phyloP scores from a whole-genome alignment of 2,797 vertebrate genomes.

The Mormyrus proboscirostris region DNA sequence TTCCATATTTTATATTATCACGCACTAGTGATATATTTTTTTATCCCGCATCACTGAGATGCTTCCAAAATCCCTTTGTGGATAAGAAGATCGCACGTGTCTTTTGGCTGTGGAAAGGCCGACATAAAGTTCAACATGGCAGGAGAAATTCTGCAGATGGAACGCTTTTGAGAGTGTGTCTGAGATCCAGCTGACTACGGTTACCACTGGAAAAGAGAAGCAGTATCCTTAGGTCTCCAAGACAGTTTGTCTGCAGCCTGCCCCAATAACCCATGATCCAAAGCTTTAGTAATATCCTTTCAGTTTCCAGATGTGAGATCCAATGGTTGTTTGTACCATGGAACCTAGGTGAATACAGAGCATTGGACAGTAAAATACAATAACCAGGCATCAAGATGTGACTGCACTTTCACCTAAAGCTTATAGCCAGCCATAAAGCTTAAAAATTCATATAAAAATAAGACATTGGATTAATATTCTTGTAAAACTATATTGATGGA shows the following conservation, averaged over 20 bases:
- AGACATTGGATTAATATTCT: background rate
- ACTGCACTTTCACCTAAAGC: background rate
- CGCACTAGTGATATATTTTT: background rate
- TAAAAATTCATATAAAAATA: background rate
- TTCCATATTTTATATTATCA: background rate
- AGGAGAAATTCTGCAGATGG: background rate
- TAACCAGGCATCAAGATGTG: background rate
- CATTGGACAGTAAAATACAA: background rate
- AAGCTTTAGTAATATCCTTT: background rate
- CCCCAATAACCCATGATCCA: background rate
- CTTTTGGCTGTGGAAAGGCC: background rate
- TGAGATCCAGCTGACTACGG: background rate
- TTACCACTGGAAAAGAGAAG: background rate
- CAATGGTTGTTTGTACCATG: background rate
- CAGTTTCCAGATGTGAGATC: background rate
- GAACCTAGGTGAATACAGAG: background rate
- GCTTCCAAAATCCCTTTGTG: background rate
- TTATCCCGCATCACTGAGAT: background rate
- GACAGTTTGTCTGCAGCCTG: background rate
- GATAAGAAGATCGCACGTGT: background rate
- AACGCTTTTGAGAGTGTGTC: background rate
- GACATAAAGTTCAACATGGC: background rate
- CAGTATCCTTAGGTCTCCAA: background rate
- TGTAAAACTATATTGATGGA: background rate
- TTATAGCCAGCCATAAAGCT: background rate